Evolutionary conservation across 2,888 invertebrate species (phyloP), one percentile per base, ranked within the genome.

Genomic region (Tineola bisselliella): DNA sequence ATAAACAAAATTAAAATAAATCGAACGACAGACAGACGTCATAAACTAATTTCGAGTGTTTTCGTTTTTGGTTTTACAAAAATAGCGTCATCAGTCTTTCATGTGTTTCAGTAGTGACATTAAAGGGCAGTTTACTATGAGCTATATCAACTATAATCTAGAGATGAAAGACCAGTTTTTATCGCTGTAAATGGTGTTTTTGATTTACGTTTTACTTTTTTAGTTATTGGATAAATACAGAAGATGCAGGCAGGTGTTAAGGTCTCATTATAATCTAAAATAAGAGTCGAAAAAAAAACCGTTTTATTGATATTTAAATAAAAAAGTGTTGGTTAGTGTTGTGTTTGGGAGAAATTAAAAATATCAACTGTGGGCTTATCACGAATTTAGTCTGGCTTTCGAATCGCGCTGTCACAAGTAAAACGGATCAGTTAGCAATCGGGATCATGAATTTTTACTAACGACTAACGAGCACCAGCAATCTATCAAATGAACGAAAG

Each of bases 21-120:
- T 87, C 86, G 86, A 87, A 86, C 83, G 82, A 81, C 83, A 81
- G 84, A 80, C 86, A 84, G 81, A 79, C 84, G 86, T 86, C 86
- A 87, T 87, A 87, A 86, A 87, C 84, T 84, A 84, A 86, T 86
- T 87, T 86, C 84, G 84, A 84, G 75, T 81, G 84, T 84, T 83
- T 84, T 84, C 84, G 78, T 86, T 84, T 86, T 84, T 81, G 79
- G 78, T 71, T 70, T 71, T 71, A 79, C 83, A 77, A 83, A 86
- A 84, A 87, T 86, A 87, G 84, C 79, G 71, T 72, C 81, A 77
- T 82, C 83, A 83, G 78, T 84, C 86, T 86, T 87, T 86, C 86
- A 87, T 83, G 84, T 86, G 72, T 25, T 25, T 25, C 74, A 66
- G 68, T 75, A 81, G 79, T 84, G 84, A 84, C 84, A 84, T 84